Conservation (phyloP, 2,797 vertebrate genomes). For the Rousettus madagascariensis region DNA sequence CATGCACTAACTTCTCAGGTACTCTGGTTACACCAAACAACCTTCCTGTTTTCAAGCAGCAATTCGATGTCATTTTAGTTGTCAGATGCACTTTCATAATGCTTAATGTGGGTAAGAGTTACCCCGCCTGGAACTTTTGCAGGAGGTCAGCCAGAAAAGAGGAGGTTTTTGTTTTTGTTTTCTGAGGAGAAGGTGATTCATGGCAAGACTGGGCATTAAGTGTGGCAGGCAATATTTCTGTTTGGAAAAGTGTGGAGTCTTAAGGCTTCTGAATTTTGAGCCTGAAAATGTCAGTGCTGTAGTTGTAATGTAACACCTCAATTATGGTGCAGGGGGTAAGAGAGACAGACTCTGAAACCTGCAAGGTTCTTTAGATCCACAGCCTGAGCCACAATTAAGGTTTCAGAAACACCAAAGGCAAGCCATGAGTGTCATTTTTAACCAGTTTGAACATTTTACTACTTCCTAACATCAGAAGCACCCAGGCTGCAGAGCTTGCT, state of each 20-base stretch:
- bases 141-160: background rate
- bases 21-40: slow-evolving; percentile 50
- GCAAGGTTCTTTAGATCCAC: slow-evolving; percentile 73
- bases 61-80: slow-evolving; percentile 36
- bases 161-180: background rate
- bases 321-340: slow-evolving; percentile 75
- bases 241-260: slow-evolving; percentile 46
- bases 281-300: slow-evolving; percentile 45
- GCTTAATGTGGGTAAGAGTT: background rate
- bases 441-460: slow-evolving; percentile 79
- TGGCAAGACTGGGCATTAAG: background rate
- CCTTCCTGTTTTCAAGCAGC: slow-evolving; percentile 46
- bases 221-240: slow-evolving; percentile 44
- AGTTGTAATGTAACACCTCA: slow-evolving; percentile 76
- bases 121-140: background rate
- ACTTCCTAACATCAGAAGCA: slow-evolving; percentile 81
- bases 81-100: slow-evolving; percentile 47
- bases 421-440: slow-evolving; percentile 81
- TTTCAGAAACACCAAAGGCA: slow-evolving; percentile 69
- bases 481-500: slow-evolving; percentile 66
- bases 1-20: slow-evolving; percentile 29
- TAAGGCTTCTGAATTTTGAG: slow-evolving; percentile 63
- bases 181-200: background rate
- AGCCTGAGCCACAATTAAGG: slow-evolving; percentile 68
- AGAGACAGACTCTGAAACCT: slow-evolving; percentile 66